Conservation (phyloP, 2,797 vertebrate genomes). For the Onychomys arenicola region DNA sequence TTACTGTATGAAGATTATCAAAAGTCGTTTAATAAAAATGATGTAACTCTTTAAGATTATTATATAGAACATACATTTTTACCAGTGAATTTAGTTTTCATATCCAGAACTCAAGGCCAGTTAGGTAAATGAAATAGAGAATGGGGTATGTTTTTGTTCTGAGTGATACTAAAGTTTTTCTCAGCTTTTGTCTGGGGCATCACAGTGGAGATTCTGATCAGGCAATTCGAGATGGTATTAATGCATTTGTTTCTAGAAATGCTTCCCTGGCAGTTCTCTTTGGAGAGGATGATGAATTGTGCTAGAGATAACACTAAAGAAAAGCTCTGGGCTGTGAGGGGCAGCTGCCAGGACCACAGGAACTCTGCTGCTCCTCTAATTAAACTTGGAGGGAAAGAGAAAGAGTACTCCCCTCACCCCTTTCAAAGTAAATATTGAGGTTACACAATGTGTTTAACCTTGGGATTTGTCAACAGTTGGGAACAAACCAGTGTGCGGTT, state of each 20-base stretch:
- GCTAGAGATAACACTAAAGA: constrained; percentile 56
- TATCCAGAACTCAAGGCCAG: not conserved
- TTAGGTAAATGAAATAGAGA: constrained; percentile 5
- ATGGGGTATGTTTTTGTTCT: not conserved
- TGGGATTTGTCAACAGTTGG: constrained; percentile 53
- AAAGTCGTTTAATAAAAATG: constrained; percentile 22
- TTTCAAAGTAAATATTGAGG: constrained; percentile 16
- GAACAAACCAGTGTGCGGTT: constrained; percentile 42
- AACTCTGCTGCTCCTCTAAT: constrained; percentile 65
- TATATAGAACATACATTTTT: constrained; percentile 30
- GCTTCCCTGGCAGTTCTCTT: constrained; percentile 49
- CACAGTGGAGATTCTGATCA: constrained; percentile 38
- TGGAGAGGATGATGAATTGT: constrained; percentile 50
- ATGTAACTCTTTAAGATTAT: not conserved
- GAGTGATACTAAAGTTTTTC: constrained; percentile 3
- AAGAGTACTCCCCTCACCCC: not conserved
- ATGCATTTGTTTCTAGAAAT: constrained; percentile 57
- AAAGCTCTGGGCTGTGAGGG: not conserved
- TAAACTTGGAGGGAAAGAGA: constrained; percentile 66
- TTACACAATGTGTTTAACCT: constrained; percentile 74
- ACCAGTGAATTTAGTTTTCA: constrained; percentile 2
- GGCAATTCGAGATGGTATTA: constrained; percentile 31
- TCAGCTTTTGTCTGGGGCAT: constrained; percentile 2
- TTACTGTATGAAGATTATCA: constrained; percentile 37
- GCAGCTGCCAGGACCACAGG: not conserved